A percentile compares a stretch with the other conserved stretches of the same genome.
These are phyloP conservation scores for human DNA, from an alignment of 2,113 vertebrate species.

Conservation along the genomic window DNA sequence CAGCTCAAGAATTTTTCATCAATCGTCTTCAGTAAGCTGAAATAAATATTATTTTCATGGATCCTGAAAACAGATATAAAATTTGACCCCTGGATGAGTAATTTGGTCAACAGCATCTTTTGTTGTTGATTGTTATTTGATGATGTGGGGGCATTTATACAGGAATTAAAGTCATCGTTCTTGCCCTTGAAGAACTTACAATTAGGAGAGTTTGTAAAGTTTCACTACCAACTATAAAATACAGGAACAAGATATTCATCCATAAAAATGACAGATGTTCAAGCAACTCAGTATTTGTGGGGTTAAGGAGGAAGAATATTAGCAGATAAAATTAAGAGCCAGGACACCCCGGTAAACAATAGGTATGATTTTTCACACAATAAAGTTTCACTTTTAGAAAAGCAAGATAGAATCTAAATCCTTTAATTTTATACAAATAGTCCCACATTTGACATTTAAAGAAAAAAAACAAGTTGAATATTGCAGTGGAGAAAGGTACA, in stretches of 20 bases:
- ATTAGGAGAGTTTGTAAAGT: conserved; percentile 14
- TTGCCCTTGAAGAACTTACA: conserved; percentile 12
- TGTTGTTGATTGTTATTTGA: not conserved
- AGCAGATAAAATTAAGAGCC: not conserved
- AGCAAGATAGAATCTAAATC: not conserved
- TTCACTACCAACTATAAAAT: not conserved
- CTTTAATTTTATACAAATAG: not conserved
- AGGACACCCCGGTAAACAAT: not conserved
- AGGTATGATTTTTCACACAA: not conserved
- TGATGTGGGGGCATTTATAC: not conserved
- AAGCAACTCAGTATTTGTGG: not conserved
- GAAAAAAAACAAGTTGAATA: not conserved
- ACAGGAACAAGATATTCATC: not conserved
- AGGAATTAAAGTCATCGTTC: conserved; percentile 21
- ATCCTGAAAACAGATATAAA: not conserved
- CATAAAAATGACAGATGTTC: not conserved
- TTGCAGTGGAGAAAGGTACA: not conserved
- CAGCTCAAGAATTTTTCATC: not conserved
- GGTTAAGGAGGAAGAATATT: not conserved
- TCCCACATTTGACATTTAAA: not conserved
- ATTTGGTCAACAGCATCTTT: not conserved
- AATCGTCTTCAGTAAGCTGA: not conserved
- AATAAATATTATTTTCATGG: not conserved
- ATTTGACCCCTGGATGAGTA: not conserved
- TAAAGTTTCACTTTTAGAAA: not conserved